Percentiles rank a stretch among this genome's conserved stretches.
Conservation (phyloP, 1,140 invertebrate genomes). For the Drosophila varians region DNA sequence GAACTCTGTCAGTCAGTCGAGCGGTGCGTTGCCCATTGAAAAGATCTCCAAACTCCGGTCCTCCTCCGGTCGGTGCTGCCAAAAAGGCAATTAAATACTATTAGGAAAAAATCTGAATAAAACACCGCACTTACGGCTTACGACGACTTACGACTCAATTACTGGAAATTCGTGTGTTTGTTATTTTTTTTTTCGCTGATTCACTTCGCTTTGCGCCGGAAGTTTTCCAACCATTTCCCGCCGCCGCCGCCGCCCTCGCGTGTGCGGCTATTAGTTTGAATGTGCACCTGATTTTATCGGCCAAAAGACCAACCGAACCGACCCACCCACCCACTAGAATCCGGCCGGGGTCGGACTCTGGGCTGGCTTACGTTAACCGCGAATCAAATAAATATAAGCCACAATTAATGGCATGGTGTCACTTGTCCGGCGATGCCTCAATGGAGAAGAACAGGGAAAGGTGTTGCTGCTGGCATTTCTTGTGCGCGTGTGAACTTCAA, state of each 20-base stretch:
- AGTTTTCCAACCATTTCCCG: constrained; percentile 13
- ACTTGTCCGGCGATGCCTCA: constrained; percentile 56
- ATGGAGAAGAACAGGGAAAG: constrained; percentile 32
- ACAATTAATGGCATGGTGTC: constrained; percentile 59
- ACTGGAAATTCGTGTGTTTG: constrained; percentile 45
- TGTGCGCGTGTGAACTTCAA: constrained; percentile 22
- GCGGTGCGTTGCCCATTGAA: constrained; percentile 54
- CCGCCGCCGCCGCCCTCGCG: constrained; percentile 20
- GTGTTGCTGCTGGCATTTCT: not conserved
- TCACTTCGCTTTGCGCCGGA: constrained; percentile 38
- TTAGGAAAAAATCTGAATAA: constrained; percentile 10
- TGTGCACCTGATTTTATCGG: constrained; percentile 60
- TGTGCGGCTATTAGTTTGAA: constrained; percentile 59
- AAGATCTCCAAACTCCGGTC: constrained; percentile 36
- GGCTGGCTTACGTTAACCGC: constrained; percentile 34
- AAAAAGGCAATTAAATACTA: not conserved
- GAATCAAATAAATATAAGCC: constrained; percentile 60
- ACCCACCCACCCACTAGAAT: constrained; percentile 8
- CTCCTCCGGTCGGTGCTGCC: not conserved
- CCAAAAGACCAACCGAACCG: constrained; percentile 1
- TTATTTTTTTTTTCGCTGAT: constrained; percentile 30
- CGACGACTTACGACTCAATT: constrained; percentile 37
- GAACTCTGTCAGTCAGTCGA: constrained; percentile 71
- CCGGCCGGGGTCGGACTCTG: constrained; percentile 12
- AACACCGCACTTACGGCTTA: constrained; percentile 10